Evolutionary conservation across 2,888 invertebrate genomes (phyloP).

Genomic region (Heteromyza rotundicornis): DNA sequence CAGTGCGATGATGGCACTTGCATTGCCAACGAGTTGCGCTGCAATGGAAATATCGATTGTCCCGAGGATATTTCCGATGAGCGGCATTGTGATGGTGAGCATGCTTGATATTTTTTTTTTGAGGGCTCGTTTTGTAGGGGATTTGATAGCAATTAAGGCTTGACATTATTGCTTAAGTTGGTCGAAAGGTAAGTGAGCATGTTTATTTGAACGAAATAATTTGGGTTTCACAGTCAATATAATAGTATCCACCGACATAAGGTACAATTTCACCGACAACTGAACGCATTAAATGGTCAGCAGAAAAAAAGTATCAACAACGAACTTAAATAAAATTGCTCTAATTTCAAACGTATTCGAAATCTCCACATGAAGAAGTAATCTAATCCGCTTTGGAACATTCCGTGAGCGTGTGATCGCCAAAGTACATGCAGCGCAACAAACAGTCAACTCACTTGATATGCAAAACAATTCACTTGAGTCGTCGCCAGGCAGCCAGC

Average conservation of each 20-base stretch:
- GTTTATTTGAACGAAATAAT: background rate
- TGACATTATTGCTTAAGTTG: too few species aligned
- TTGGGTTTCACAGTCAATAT: too few species aligned
- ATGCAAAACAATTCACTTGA: background rate
- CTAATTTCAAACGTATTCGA: background rate
- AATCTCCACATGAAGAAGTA: background rate
- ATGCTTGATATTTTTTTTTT: background rate
- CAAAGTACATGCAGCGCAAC: background rate
- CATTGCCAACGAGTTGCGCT: slow-evolving; percentile 68
- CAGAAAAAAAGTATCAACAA: too few species aligned
- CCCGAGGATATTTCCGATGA: slow-evolving; percentile 76
- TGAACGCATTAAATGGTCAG: too few species aligned
- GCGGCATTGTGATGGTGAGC: slow-evolving; percentile 68
- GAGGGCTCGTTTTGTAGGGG: background rate
- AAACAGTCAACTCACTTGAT: background rate
- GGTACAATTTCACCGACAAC: too few species aligned
- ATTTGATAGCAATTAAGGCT: too few species aligned
- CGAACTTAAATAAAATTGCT: background rate
- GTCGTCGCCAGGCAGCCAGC: background rate
- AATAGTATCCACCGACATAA: too few species aligned
- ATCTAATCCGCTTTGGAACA: background rate
- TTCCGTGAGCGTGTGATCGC: slow-evolving; percentile 12
- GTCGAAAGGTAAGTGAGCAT: slow-evolving; percentile 17
- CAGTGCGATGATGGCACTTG: slow-evolving; percentile 77
- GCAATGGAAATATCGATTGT: slow-evolving; percentile 75